Evolutionary conservation across 2,888 invertebrate species (phyloP), one percentile per base, ranked within the genome.

Genomic region (Eudemis profundana): DNA sequence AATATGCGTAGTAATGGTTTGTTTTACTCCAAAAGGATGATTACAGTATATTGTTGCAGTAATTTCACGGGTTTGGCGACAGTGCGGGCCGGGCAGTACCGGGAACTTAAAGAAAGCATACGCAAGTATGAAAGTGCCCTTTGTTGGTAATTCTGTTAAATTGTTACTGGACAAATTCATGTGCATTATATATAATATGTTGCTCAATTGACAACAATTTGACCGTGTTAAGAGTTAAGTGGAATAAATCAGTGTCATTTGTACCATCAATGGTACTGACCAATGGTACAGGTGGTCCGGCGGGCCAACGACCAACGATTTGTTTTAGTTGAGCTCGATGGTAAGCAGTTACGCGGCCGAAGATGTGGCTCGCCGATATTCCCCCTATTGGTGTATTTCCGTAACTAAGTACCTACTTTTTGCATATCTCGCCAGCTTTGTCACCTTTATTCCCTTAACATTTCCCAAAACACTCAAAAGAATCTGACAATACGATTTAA

Each of bases 401-500:
- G n/a, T 2, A 33, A 33, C 8, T 33, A 1, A 33, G 33, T 8
- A 2, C 33, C 33, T 33, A 8, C 8, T 33, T 33, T 33, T 33
- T 33, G 8, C 8, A 23, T 33, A 10, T 10, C 33, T 33, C 10
- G 8, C 8, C 10, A 2, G 2, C 8, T 8, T 8, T 10, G 7
- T 8, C 7, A 8, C 33, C 8, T 8, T 33, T 33, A 33, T 33
- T 33, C 33, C n/a, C 33, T 46, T 12, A 54, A 33, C 46, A 68
- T 64, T 42, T 15, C 23, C 15, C 23, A 17, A 38, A 53, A 33
- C 33, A 33, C 8, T 53, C 40, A 40, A 27, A 54, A 40, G 27
- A 10, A 54, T 14, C 54, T 78, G 72, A 81, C 83, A 88, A 89
- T 86, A 79, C 82, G 82, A 79, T 86, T 86, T 88, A 88, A 88